Base-by-base conservation (phyloP, 2,797 vertebrate genomes). In the Myotis findleyi region DNA sequence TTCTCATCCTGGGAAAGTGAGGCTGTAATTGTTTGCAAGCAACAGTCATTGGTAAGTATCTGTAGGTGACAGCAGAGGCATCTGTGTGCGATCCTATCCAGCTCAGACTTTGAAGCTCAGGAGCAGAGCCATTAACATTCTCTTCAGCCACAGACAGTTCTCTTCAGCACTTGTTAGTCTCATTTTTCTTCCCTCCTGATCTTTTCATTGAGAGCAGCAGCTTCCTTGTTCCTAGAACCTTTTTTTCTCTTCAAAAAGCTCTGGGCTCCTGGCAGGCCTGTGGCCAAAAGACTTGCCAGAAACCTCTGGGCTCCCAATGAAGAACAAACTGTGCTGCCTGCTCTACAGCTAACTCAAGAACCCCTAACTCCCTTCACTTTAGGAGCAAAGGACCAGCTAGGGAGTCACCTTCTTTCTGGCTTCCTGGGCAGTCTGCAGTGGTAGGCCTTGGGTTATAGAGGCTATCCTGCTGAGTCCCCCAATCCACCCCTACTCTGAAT, bases 81-180 rank as follows among this genome's bases (percentile, higher is more conserved):
- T 87, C 75, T 83, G 41, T 51, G 30, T 69, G 27, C 44, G 3
- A 57, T 89, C 47, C 85, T 86, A 62, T 55, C 57, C 86, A 57
- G 79, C 66, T 92, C 79, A 79, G 81, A 30, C 94, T 96, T 94
- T 95, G 93, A 96, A 95, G 93, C 23, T 79, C 47, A 5, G 76
- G 33, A 95, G 80, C 80, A 66, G n/a, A 96, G 62, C 84, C 81
- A 95, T 97, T 97, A 95, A 72, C 95, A 97, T 96, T 96, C 97
- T 95, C 81, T 87, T 89, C 92, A 88, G 86, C 38, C 20, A 33
- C 92, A 81, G 93, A 92, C 82, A 95, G 88, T 66, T 93, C 95
- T 79, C 92, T 96, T 97, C 89, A 97, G 77, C 23, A 27, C 64
- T 90, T 88, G 57, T 88, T 91, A 93, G 95, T 96, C 75, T 97